Percentiles rank a stretch among this genome's conserved stretches.
phyloP scores from a whole-genome alignment of 53 echinoderm and acorn worm species.

The Paracentrotus lividus region DNA sequence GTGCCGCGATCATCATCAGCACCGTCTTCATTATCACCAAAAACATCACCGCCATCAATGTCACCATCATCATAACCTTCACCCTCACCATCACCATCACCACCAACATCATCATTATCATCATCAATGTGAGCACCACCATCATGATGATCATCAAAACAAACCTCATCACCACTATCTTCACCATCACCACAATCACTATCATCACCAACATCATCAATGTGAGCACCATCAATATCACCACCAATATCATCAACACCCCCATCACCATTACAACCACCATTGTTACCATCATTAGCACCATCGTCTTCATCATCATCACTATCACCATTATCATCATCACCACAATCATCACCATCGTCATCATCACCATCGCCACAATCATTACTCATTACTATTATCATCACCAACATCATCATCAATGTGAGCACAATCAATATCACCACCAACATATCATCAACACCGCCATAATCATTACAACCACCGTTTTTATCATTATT shows the following conservation, averaged over 20 bases:
- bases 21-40: background rate
- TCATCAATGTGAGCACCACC: background rate
- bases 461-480: too few species aligned
- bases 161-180: background rate
- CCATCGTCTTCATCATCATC: too few species aligned
- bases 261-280: background rate
- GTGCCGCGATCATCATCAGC: background rate
- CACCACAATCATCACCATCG: background rate
- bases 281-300: background rate
- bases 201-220: background rate
- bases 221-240: background rate
- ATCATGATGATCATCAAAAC: background rate
- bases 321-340: background rate
- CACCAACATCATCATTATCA: background rate
- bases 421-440: background rate
- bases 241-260: background rate
- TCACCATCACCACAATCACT: background rate
- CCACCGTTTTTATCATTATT: too few species aligned
- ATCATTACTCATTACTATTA: background rate
- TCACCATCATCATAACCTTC: background rate
- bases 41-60: too few species aligned
- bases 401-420: too few species aligned
- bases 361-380: background rate
- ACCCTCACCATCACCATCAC: background rate
- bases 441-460: background rate